Base-by-base conservation (phyloP, 2,888 invertebrate genomes). In the Apeira syringaria region DNA sequence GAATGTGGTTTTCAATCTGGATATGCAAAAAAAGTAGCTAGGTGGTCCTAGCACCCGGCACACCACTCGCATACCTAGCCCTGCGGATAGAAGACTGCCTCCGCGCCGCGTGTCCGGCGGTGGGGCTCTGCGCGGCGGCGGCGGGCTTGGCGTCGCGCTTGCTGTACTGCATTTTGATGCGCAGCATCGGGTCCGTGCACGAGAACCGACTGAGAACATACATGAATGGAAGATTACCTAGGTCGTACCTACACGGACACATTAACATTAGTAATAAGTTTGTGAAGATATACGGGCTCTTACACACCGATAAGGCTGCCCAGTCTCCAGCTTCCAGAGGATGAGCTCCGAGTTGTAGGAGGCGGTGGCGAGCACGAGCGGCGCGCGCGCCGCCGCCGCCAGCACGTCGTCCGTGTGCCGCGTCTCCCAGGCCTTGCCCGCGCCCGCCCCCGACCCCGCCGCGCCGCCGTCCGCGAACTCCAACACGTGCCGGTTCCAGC, bases 271-370 rank as follows among this genome's bases (percentile, higher is more conserved):
- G n/a, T n/a, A n/a, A n/a, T n/a, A n/a, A n/a, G n/a, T n/a, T n/a
- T n/a, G n/a, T n/a, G n/a, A n/a, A n/a, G n/a, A n/a, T n/a, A n/a
- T n/a, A n/a, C n/a, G n/a, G n/a, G n/a, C n/a, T 11, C 13, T 27
- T 12, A 20, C 63, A 7, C 6, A 85, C 69, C 91, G 85, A 70
- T 94, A 94, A 0, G 95, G 93, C 69, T 95, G 94, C 0, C 95
- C 95, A 0, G 96, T 96, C 79, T 96, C 95, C 39, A 96, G 81
- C 54, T 94, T 92, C 96, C 97, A 97, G 53, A 97, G 90, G 12
- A 96, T 86, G 31, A 97, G 87, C 74, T 96, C 95, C 0, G 97
- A 97, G 58, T 93, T 94, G 74, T 95, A 95, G 6, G 94, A 93
- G 51, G 92, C 91, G 1, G 97, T 96, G 25, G 93, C 96, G 15